phyloP scores from a whole-genome alignment of 2,113 vertebrate genomes.

The Anguilla japonica region DNA sequence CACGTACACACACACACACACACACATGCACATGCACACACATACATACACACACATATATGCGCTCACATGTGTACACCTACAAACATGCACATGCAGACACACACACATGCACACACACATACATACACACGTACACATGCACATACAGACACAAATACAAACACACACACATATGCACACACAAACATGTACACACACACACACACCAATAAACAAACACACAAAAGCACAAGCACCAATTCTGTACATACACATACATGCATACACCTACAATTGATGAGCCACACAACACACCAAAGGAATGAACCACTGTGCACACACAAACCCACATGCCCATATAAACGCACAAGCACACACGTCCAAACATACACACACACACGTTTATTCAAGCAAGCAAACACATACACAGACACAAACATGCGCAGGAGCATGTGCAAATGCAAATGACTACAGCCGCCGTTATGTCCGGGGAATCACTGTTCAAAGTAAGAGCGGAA shows the following conservation, averaged over 20 bases:
- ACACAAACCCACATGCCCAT: background rate
- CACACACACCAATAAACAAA: no score
- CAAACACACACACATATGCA: background rate
- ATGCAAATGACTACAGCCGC: no score
- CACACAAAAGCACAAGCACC: no score
- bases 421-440: no score
- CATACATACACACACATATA: no score
- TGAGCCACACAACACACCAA: no score
- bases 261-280: no score
- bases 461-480: background rate
- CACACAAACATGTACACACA: background rate
- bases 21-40: no score
- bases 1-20: background rate
- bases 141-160: background rate
- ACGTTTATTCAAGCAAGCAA: no score
- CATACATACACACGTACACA: background rate
- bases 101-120: background rate
- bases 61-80: no score
- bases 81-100: background rate
- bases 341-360: background rate
- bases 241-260: no score
- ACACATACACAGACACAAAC: no score
- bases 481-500: background rate
- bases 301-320: background rate
- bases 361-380: background rate